Evolutionary conservation across 35 echinoderm and acorn worm genomes (phyloP).

Genomic region (Apostichopus californicus): DNA sequence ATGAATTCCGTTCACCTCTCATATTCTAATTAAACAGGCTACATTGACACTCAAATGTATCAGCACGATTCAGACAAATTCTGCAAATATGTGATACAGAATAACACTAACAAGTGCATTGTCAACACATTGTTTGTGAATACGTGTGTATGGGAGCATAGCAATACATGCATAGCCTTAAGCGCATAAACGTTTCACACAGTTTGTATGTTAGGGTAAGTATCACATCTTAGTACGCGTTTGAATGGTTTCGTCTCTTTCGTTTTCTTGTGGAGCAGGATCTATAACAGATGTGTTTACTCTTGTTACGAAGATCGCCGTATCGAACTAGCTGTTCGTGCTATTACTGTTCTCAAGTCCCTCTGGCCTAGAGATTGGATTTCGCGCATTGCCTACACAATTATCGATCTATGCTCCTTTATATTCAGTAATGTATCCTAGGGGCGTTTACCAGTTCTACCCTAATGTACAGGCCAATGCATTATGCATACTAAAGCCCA

Average conservation of each 20-base stretch:
- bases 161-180: not conserved
- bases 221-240: not conserved
- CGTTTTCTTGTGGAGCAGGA: not conserved
- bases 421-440: conserved; percentile 24
- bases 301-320: not conserved
- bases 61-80: too few relatives aligned
- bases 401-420: conserved; percentile 11
- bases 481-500: not conserved
- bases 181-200: not conserved
- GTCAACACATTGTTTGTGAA: too few relatives aligned
- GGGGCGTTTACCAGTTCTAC: conserved; percentile 1
- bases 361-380: conserved; percentile 17
- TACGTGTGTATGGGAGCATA: too few relatives aligned
- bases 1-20: too few relatives aligned
- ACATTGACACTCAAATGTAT: too few relatives aligned
- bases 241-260: not conserved
- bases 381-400: conserved; percentile 14
- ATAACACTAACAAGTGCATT: too few relatives aligned
- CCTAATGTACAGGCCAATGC: conserved; percentile 11
- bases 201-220: not conserved
- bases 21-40: too few relatives aligned
- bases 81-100: too few relatives aligned
- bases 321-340: not conserved
- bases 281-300: conserved; percentile 40
- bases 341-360: not conserved